These are phyloP conservation scores for Calephelis virginiensis DNA, from an alignment of 1,140 invertebrate species.

Conservation along the genomic window DNA sequence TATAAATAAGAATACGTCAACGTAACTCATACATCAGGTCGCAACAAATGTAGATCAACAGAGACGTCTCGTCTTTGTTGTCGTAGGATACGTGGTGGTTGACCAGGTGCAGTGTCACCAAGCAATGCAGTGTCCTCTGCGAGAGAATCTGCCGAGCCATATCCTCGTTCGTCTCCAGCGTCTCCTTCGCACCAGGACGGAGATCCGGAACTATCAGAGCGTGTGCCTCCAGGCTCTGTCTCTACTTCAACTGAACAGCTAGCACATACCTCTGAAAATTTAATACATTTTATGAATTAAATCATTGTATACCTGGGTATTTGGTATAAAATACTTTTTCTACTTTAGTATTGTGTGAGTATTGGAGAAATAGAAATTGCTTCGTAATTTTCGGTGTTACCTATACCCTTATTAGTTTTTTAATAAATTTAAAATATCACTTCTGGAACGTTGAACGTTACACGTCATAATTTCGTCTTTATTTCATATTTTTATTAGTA, in stretches of 20 bases:
- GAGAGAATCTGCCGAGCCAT: slow-evolving; percentile 76
- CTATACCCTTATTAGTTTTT: too few relatives aligned
- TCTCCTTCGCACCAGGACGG: slow-evolving; percentile 78
- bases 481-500: too few relatives aligned
- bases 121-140: slow-evolving; percentile 80
- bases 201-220: slow-evolving; percentile 72
- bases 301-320: neutral
- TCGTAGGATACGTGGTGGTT: slow-evolving; percentile 52
- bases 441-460: too few relatives aligned
- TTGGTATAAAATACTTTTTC: neutral
- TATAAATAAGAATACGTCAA: neutral
- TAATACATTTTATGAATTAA: neutral
- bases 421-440: too few relatives aligned
- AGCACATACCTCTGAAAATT: slow-evolving; percentile 64
- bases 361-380: too few relatives aligned
- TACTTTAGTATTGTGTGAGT: too few relatives aligned
- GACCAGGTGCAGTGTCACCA: slow-evolving; percentile 47
- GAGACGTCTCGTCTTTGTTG: slow-evolving; percentile 62
- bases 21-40: slow-evolving; percentile 60
- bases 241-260: slow-evolving; percentile 71
- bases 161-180: slow-evolving; percentile 70
- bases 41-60: slow-evolving; percentile 70
- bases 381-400: too few relatives aligned
- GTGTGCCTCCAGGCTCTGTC: slow-evolving; percentile 58
- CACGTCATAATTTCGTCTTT: too few relatives aligned